These are phyloP conservation scores for Nebria ingens DNA, from an alignment of 1,140 invertebrate species.

Conservation along the genomic window DNA sequence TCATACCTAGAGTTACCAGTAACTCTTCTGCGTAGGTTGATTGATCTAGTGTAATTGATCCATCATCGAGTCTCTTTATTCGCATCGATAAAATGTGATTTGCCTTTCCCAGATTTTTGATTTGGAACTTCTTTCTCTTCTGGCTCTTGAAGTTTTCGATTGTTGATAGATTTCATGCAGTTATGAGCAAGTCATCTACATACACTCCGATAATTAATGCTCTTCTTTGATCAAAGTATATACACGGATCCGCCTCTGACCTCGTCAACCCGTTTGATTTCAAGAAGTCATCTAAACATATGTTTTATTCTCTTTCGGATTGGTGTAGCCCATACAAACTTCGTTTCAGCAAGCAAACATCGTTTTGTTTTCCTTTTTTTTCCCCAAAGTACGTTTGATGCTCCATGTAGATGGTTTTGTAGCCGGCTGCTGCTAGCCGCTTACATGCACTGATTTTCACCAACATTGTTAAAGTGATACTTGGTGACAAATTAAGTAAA, in stretches of 20 bases:
- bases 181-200: constrained; percentile 16
- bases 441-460: no score
- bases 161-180: not conserved
- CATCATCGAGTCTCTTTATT: not conserved
- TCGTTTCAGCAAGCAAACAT: constrained; percentile 12
- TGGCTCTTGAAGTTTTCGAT: not conserved
- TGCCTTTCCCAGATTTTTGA: not conserved
- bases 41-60: not conserved
- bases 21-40: not conserved
- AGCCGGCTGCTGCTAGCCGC: no score
- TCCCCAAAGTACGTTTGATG: not conserved
- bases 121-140: not conserved
- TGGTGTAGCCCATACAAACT: constrained; percentile 18
- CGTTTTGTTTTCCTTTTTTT: not conserved
- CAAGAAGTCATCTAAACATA: constrained; percentile 8
- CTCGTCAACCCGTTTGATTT: not conserved
- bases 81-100: not conserved
- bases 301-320: constrained; percentile 13
- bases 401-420: not conserved
- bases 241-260: constrained; percentile 10
- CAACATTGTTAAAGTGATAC: no score
- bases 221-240: constrained; percentile 9
- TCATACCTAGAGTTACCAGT: not conserved
- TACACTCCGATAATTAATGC: constrained; percentile 11
- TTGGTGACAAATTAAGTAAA: no score